A percentile compares a stretch with the other conserved stretches of the same genome.
phyloP scores from a whole-genome alignment of 92 coral and sea anemone species.

The Diadumene lineata region DNA sequence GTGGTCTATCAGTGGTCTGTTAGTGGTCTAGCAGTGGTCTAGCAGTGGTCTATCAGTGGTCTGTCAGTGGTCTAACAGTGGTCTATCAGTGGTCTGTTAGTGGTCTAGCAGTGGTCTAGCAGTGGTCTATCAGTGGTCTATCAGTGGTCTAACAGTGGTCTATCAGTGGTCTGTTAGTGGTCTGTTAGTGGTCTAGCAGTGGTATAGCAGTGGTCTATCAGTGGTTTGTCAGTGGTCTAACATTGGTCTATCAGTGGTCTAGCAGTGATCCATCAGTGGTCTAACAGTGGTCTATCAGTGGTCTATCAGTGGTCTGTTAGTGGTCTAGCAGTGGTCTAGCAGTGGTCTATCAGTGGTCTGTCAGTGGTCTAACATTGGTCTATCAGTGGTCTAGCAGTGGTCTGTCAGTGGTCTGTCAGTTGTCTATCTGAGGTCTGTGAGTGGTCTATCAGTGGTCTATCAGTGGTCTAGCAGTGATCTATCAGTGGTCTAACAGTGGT shows the following conservation, averaged over 20 bases:
- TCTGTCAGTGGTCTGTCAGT: not conserved
- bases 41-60: not conserved
- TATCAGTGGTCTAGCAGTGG: slow-evolving; percentile 3
- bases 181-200: not conserved
- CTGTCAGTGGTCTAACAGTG: not conserved
- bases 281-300: not conserved
- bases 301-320: not conserved
- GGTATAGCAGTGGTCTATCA: not conserved
- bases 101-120: not conserved
- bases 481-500: not conserved
- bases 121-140: not conserved
- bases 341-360: slow-evolving; percentile 5
- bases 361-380: slow-evolving; percentile 4
- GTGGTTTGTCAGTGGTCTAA: not conserved
- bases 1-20: not conserved
- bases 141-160: not conserved
- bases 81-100: not conserved
- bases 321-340: slow-evolving; percentile 2
- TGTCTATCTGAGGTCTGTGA: not conserved
- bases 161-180: not conserved
- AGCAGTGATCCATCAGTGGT: not conserved
- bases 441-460: slow-evolving; percentile 7
- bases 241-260: not conserved
- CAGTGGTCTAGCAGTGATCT: not conserved
- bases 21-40: not conserved